Conservation (phyloP, 2,797 vertebrate species). For the Takifugu ocellatus region DNA sequence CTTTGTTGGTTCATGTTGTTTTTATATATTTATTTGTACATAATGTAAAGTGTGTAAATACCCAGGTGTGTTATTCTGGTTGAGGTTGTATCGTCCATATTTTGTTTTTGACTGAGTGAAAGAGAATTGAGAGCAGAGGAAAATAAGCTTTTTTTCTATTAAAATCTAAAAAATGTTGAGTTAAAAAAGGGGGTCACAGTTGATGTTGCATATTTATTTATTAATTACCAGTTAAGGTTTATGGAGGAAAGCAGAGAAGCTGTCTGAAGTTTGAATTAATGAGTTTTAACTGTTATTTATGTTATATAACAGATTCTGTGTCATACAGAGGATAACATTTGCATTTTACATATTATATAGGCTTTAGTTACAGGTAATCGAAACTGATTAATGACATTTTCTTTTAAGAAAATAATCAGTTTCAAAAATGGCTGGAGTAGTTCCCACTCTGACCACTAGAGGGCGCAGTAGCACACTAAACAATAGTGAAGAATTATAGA, state of each 20-base stretch:
- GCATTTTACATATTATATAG: background rate
- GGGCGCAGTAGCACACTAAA: slow-evolving; percentile 15
- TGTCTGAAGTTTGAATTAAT: no score
- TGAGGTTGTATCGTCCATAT: slow-evolving; percentile 31
- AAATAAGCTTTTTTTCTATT: background rate
- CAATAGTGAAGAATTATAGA: no score
- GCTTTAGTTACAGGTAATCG: background rate
- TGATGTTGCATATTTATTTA: no score
- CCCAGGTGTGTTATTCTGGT: slow-evolving; percentile 1
- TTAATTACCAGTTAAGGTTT: no score
- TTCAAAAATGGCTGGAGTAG: no score
- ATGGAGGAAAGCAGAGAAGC: no score
- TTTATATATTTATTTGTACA: slow-evolving; percentile 69
- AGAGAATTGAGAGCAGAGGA: slow-evolving; percentile 4
- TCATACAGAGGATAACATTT: no score
- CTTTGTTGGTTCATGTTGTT: slow-evolving; percentile 52
- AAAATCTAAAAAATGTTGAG: background rate
- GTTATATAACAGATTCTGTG: no score
- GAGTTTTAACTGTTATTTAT: no score
- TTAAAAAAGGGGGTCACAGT: no score
- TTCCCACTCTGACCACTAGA: slow-evolving; percentile 25
- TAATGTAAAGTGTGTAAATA: slow-evolving; percentile 63
- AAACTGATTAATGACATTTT: no score
- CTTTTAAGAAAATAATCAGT: background rate
- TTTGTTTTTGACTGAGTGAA: slow-evolving; percentile 28